Conservation (phyloP, 2,888 invertebrate species). For the Anarsia innoxiella region DNA sequence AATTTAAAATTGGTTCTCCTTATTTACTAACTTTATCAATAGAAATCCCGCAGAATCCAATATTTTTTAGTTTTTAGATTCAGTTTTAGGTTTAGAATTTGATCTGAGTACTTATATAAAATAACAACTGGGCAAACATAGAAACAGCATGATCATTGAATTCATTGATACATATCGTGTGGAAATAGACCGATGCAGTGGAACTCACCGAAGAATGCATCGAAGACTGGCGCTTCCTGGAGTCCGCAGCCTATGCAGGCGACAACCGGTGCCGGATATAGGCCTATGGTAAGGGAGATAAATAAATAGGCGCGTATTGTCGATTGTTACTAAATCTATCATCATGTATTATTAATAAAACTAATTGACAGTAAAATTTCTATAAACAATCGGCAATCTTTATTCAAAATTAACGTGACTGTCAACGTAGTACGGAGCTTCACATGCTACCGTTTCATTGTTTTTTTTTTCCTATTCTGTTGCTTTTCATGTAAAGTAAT, state of each 20-base stretch:
- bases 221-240: constrained; percentile 87
- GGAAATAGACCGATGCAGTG: constrained; percentile 87
- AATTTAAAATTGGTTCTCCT: too few relatives aligned
- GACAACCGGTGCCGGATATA: constrained; percentile 89
- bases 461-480: constrained; percentile 15
- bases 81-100: too few relatives aligned
- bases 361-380: too few relatives aligned
- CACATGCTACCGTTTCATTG: constrained; percentile 1
- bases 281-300: constrained; percentile 86
- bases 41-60: too few relatives aligned
- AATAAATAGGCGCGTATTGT: background rate
- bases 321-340: constrained; percentile 1
- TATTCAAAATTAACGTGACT: too few relatives aligned
- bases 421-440: background rate
- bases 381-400: too few relatives aligned
- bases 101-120: too few relatives aligned
- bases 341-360: too few relatives aligned
- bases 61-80: too few relatives aligned
- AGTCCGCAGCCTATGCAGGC: constrained; percentile 92
- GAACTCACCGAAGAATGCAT: constrained; percentile 92
- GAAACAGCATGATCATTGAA: constrained; percentile 18
- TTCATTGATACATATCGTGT: constrained; percentile 26
- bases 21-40: too few relatives aligned
- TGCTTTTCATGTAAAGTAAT: constrained; percentile 24
- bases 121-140: constrained; percentile 7